phyloP scores from a whole-genome alignment of 1,140 invertebrate species.

The Psilanteris sp. region DNA sequence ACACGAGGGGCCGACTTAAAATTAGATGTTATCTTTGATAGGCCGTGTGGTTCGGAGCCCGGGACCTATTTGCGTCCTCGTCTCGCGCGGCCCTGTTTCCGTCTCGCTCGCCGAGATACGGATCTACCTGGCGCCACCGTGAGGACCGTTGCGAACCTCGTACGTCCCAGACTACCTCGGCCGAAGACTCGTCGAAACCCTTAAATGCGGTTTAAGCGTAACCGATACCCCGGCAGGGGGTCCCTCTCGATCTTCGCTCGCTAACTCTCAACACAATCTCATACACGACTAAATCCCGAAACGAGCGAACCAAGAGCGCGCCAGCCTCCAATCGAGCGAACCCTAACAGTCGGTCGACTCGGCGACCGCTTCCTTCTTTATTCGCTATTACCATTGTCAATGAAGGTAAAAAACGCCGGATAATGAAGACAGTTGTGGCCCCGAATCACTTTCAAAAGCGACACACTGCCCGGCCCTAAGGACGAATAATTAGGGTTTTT shows the following conservation, averaged over 20 bases:
- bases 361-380: slow-evolving; percentile 39
- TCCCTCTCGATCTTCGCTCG: slow-evolving; percentile 55
- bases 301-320: slow-evolving; percentile 26
- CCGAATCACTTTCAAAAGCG: slow-evolving; percentile 48
- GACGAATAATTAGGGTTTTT: slow-evolving; percentile 39
- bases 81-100: slow-evolving; percentile 14
- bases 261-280: slow-evolving; percentile 54
- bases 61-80: slow-evolving; percentile 26
- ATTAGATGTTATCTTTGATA: slow-evolving; percentile 79
- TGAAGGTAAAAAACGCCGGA: slow-evolving; percentile 45
- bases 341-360: slow-evolving; percentile 23
- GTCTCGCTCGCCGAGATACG: slow-evolving; percentile 53
- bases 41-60: slow-evolving; percentile 59
- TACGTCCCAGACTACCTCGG: slow-evolving; percentile 49
- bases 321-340: slow-evolving; percentile 18
- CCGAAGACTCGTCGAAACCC: slow-evolving; percentile 45
- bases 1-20: slow-evolving; percentile 70
- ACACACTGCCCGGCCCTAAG: slow-evolving; percentile 26
- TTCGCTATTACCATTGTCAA: slow-evolving; percentile 55
- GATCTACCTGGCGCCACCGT: slow-evolving; percentile 65
- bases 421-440: slow-evolving; percentile 53
- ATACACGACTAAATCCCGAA: slow-evolving; percentile 53
- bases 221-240: slow-evolving; percentile 66
- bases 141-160: slow-evolving; percentile 54
- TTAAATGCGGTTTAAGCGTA: slow-evolving; percentile 66